Conservation (phyloP, 2,797 vertebrate genomes). For the Iguana delicatissima region DNA sequence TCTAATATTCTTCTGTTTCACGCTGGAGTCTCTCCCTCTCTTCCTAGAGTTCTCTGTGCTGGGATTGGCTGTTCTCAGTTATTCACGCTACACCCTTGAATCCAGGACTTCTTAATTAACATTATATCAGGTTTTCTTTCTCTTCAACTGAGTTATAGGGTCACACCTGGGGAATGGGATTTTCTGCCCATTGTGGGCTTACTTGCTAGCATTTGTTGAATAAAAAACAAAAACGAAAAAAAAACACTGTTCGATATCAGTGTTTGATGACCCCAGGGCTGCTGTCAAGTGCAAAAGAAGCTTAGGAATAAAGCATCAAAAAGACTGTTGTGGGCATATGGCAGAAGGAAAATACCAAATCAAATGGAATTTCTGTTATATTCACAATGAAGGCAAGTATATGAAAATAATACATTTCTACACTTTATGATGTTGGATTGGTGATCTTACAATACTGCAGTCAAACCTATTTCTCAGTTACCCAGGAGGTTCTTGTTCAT, state of each 20-base stretch:
- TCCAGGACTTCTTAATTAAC: too few relatives aligned
- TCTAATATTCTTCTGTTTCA: too few relatives aligned
- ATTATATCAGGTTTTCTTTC: too few relatives aligned
- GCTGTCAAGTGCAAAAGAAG: not conserved
- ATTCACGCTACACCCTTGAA: too few relatives aligned
- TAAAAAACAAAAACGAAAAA: constrained; percentile 5
- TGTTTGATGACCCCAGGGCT: not conserved
- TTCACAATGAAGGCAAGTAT: not conserved
- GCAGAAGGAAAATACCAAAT: not conserved
- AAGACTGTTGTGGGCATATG: not conserved
- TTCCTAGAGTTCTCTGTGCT: too few relatives aligned
- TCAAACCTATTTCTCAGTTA: too few relatives aligned
- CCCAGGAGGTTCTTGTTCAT: too few relatives aligned
- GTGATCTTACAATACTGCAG: too few relatives aligned
- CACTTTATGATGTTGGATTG: too few relatives aligned
- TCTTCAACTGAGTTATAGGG: too few relatives aligned
- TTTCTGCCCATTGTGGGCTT: not conserved
- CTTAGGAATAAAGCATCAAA: not conserved
- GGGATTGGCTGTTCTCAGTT: too few relatives aligned
- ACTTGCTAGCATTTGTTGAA: not conserved
- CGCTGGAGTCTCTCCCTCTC: too few relatives aligned
- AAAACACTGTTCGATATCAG: not conserved
- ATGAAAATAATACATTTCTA: not conserved
- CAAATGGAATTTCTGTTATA: not conserved
- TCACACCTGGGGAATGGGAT: not conserved